Evolutionary conservation across 2,113 vertebrate genomes (phyloP).

Genomic region (Protobothrops mucrosquamatus): DNA sequence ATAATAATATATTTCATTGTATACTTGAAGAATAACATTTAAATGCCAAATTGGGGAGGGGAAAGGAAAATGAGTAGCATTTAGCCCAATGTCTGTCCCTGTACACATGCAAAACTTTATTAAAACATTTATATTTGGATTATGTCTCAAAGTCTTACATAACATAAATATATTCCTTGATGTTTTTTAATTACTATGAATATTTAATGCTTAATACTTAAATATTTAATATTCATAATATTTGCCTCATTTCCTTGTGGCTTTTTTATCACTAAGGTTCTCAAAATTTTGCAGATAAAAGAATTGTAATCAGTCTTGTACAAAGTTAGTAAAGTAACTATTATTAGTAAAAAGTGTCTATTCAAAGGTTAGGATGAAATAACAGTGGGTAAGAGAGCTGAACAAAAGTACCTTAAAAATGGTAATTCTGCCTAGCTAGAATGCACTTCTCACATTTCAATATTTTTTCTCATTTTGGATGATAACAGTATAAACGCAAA

Average conservation of each 20-base stretch:
- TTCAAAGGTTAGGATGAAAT: not conserved
- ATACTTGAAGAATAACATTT: not conserved
- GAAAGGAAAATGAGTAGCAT: not conserved
- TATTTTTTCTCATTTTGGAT: not conserved
- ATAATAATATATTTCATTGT: not conserved
- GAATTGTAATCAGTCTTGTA: not conserved
- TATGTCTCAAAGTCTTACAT: constrained; percentile 34
- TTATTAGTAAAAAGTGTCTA: constrained; percentile 12
- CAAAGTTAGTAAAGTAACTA: not conserved
- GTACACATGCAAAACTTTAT: not conserved
- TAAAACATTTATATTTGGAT: constrained; percentile 42
- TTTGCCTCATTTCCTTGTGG: constrained; percentile 21
- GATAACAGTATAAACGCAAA: not conserved
- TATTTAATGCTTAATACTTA: not conserved
- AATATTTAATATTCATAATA: not conserved
- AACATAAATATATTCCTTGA: constrained; percentile 34
- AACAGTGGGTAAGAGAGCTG: not conserved
- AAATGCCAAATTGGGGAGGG: not conserved
- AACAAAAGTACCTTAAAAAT: not conserved
- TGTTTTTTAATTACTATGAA: constrained; percentile 6
- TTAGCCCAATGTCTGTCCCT: not conserved
- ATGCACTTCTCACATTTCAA: not conserved
- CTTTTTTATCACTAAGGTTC: constrained; percentile 36
- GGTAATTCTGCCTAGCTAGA: not conserved
- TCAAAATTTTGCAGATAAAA: constrained; percentile 18